A percentile compares a stretch with the other conserved stretches of the same genome.
These are phyloP conservation scores for Onychomys arenicola DNA, from an alignment of 2,797 vertebrate species.

Conservation along the genomic window DNA sequence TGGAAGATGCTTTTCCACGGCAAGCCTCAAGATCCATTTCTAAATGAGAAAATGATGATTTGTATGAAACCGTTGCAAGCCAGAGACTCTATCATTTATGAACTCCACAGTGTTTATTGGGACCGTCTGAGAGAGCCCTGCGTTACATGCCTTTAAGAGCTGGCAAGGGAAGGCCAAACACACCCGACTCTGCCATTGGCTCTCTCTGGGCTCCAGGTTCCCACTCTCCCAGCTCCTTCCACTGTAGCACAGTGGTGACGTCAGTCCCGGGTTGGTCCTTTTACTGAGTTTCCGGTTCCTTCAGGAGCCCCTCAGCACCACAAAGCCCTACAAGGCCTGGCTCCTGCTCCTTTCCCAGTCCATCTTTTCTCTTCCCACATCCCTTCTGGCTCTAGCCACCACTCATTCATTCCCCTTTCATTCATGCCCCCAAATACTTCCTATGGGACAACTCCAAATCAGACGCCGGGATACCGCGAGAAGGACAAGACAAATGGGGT, in stretches of 20 bases:
- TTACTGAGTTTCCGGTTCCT: not conserved
- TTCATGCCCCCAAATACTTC: not conserved
- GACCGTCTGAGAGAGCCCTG: not conserved
- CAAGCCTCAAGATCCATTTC: constrained; percentile 67
- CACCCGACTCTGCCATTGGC: not conserved
- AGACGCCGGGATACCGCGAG: not conserved
- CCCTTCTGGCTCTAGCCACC: not conserved
- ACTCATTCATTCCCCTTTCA: not conserved
- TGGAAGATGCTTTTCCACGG: constrained; percentile 74
- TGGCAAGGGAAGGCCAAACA: not conserved
- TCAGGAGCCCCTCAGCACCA: not conserved
- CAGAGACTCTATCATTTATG: not conserved
- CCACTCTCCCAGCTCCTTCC: not conserved
- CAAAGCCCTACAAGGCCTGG: not conserved
- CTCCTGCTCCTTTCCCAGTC: not conserved
- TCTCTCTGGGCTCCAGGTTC: not conserved
- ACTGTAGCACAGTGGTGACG: not conserved
- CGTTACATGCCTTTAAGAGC: not conserved
- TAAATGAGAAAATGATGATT: constrained; percentile 79
- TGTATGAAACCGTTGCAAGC: not conserved
- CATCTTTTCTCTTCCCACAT: not conserved
- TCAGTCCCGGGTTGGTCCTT: not conserved
- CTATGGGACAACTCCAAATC: not conserved
- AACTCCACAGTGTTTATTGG: not conserved
- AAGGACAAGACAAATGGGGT: not conserved